Percentiles rank a stretch among this genome's conserved stretches.
phyloP scores from a whole-genome alignment of 2,888 invertebrate species.

The Andrena marginata region DNA sequence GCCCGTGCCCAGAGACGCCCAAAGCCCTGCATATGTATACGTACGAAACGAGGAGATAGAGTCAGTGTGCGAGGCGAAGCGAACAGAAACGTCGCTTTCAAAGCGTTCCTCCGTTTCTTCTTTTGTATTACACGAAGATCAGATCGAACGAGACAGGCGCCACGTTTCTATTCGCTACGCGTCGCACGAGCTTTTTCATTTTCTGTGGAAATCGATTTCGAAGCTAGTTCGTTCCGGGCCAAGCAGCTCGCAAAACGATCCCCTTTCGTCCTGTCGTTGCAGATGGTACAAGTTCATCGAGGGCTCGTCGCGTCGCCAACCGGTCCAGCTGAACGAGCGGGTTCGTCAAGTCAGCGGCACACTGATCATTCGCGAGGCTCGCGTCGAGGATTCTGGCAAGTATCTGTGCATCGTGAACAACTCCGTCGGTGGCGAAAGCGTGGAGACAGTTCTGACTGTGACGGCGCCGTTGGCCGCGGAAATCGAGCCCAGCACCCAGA shows the following conservation, averaged over 20 bases:
- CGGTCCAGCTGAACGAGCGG: conserved; percentile 95
- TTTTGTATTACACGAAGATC: neutral
- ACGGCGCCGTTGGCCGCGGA: conserved; percentile 95
- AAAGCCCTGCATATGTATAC: conserved; percentile 68
- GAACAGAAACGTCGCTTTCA: conserved; percentile 22
- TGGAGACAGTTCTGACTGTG: conserved; percentile 96
- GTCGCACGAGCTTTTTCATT: conserved; percentile 23
- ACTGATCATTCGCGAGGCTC: conserved; percentile 95
- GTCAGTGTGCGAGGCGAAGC: conserved; percentile 40
- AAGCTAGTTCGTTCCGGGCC: conserved; percentile 34
- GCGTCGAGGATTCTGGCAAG: conserved; percentile 96
- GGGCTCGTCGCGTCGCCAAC: conserved; percentile 93
- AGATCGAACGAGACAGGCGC: neutral
- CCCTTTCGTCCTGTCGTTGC: conserved; percentile 74
- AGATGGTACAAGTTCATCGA: conserved; percentile 98
- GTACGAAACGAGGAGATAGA: conserved; percentile 36
- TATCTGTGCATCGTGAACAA: conserved; percentile 98
- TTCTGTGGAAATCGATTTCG: conserved; percentile 20
- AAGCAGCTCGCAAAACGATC: conserved; percentile 44
- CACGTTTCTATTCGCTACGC: conserved; percentile 33
- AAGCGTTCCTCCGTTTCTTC: neutral
- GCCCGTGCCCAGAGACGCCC: conserved; percentile 76
- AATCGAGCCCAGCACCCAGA: conserved; percentile 96
- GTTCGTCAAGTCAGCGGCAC: conserved; percentile 97
- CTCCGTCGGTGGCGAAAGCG: conserved; percentile 96